These are phyloP conservation scores for Tangara arthus DNA, from an alignment of 2,797 vertebrate species.

Conservation along the genomic window DNA sequence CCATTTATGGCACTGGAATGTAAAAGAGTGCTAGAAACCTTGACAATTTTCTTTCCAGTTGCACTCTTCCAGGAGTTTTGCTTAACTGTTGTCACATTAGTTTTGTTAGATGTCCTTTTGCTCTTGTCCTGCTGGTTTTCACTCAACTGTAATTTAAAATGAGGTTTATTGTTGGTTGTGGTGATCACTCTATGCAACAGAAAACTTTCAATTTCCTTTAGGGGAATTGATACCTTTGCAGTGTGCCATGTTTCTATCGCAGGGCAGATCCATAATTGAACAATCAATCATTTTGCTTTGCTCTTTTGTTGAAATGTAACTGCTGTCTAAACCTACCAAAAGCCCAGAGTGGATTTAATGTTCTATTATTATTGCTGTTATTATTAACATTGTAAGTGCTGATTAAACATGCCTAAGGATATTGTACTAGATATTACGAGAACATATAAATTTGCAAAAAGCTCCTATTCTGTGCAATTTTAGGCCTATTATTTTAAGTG, in stretches of 20 bases:
- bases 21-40: neutral
- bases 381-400: constrained; percentile 56
- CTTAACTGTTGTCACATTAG: neutral
- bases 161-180: neutral
- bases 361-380: constrained; percentile 66
- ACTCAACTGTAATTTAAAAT: neutral
- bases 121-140: neutral
- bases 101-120: neutral
- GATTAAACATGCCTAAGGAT: constrained; percentile 82
- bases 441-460: constrained; percentile 80
- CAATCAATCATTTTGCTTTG: constrained; percentile 13
- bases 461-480: constrained; percentile 81
- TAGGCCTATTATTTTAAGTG: constrained; percentile 87
- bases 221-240: neutral
- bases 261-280: neutral
- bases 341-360: constrained; percentile 55
- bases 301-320: constrained; percentile 11
- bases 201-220: neutral
- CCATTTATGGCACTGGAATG: neutral
- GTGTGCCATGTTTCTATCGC: neutral
- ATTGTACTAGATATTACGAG: constrained; percentile 81
- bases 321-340: constrained; percentile 56
- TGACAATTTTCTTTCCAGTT: neutral
- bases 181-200: neutral
- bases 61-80: neutral